Base-by-base conservation (phyloP, 1,140 invertebrate species). In the Lepidotrigona ventralis region DNA sequence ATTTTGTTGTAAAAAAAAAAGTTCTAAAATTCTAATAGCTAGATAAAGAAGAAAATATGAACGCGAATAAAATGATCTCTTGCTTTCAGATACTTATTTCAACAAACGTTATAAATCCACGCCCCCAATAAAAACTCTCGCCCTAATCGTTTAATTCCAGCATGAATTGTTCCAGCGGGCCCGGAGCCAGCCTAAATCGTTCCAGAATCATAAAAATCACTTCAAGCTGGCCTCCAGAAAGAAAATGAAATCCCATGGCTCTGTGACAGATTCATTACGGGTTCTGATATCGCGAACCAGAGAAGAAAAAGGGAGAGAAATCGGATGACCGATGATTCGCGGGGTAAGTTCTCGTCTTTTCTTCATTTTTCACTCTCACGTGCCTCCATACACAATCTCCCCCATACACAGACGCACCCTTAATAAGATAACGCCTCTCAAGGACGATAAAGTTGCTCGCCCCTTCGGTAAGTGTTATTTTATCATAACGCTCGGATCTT, bases 291-390 rank as follows among this genome's bases (percentile, higher is more conserved):
- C 86, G 81, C 79, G 77, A 9, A 17, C 15, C 56, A 73, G 73
- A 71, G 58, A 85, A 54, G 51, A 85, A 58, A 33, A 69, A 56
- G 63, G 11, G 12, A 14, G 23, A 75, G 71, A 85, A n/a, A 21
- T 89, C 63, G 76, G 91, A 92, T 92, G 91, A 92, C 88, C 88
- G 91, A 93, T 92, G 90, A 87, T 83, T 70, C 82, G 90, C 92
- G 90, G 90, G 92, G 90, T 93, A 92, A 91, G 90, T 92, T 89
- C 89, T 92, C 90, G 89, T 86, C 85, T 92, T 87, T 89, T 75
- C 86, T 88, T 89, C 90, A 92, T 92, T 92, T 92, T 91, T 92
- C 89, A 89, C 84, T 74, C 79, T 82, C 71, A 63, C 81, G 79
- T 83, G 66, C 63, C 69, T 26, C 53, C 58, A 77, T 33, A 33